These are phyloP conservation scores for Sporophila hypoxantha DNA, from an alignment of 2,113 vertebrate genomes.

Conservation along the genomic window DNA sequence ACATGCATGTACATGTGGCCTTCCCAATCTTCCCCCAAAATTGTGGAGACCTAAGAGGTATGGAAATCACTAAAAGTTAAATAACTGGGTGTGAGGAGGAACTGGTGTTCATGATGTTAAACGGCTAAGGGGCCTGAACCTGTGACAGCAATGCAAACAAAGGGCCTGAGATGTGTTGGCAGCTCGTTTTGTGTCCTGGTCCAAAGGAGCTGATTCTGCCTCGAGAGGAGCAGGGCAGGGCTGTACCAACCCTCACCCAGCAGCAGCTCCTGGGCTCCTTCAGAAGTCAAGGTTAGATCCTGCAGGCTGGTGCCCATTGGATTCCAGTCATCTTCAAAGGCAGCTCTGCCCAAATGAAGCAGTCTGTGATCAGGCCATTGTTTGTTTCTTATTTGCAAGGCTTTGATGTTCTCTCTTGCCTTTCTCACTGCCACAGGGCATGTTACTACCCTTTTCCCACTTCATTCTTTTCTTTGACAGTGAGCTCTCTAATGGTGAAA, in stretches of 20 bases:
- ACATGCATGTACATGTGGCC: accelerated
- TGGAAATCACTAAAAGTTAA: neutral
- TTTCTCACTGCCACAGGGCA: neutral
- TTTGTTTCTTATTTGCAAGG: conserved; percentile 33
- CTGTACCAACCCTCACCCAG: neutral
- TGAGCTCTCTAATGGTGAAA: neutral
- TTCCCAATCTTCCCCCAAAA: neutral
- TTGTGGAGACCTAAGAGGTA: neutral
- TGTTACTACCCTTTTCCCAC: neutral
- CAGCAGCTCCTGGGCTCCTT: neutral
- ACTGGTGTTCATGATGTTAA: neutral
- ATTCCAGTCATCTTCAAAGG: neutral
- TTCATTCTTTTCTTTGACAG: conserved; percentile 19
- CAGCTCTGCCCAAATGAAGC: neutral
- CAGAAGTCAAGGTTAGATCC: neutral
- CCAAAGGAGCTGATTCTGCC: neutral
- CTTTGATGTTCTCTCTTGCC: conserved; percentile 30
- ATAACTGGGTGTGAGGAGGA: neutral
- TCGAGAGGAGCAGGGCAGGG: neutral
- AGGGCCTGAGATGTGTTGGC: neutral
- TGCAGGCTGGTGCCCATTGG: neutral
- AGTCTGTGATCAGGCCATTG: neutral
- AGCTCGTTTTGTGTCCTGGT: neutral
- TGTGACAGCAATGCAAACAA: neutral
- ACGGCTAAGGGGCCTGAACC: neutral